Evolutionary conservation across 92 coral and sea anemone genomes (phyloP), one percentile per base, ranked within the genome.

Genomic region (Epizoanthus stellaris): DNA sequence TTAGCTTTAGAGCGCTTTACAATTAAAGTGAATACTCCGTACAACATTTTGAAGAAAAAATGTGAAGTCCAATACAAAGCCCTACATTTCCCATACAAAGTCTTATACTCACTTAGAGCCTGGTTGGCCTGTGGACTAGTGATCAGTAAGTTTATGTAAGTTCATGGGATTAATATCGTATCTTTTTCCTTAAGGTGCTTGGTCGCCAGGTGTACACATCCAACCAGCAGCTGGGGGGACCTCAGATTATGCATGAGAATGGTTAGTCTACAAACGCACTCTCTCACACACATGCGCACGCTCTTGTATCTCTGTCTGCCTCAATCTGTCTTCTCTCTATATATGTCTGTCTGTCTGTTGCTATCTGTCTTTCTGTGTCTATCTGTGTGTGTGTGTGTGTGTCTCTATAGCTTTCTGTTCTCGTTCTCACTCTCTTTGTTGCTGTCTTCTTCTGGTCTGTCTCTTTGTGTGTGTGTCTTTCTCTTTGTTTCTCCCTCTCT

Each of bases 151-250:
- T 47, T 6, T 7, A 49, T 49, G 10, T 7, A 52, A 52, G 14
- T 52, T 7, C 56, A 52, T 52, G 56, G 14, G 56, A 52, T 52
- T 52, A 52, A 52, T 9, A 52, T 11, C 56, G 56, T 12, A 52
- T 20, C 53, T 56, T 25, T 63, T 71, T 42, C 66, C 65, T 15
- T 20, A 60, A 96, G 99, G 95, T 96, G 70, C 95, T 96, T 70
- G 99, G 99, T 42, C 94, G 99, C 49, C 99, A 96, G 64, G 99
- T 96, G 17, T 96, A 96, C 88, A 96, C 96, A 3, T 96, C 99
- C 49, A 94, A 96, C 87, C 73, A 94, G 88, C 99, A 96, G 89
- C 94, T 96, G 20, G 99, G 99, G 10, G 99, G 99, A 86, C 99
- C 99, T 25, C 95, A 95, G 77, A 93, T 96, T 5, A 96, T 96